These are phyloP conservation scores for Drosophila pallidifrons DNA, from an alignment of 1,140 invertebrate genomes.

Conservation along the genomic window DNA sequence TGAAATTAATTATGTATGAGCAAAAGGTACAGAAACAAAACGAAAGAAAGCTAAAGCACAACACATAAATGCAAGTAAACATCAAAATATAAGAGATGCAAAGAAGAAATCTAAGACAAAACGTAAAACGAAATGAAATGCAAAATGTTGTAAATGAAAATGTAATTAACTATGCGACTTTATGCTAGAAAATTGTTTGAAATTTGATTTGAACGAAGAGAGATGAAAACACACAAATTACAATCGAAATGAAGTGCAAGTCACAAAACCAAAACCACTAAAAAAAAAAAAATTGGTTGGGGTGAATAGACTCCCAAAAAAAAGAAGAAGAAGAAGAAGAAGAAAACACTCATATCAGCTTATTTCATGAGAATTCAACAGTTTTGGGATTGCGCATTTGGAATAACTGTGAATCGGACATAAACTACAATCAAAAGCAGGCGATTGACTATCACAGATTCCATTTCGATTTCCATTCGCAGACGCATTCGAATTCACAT, in stretches of 20 bases:
- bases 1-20: constrained; percentile 70
- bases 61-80: constrained; percentile 15
- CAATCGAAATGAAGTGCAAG: no score
- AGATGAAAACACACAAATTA: neutral
- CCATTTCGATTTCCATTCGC: constrained; percentile 22
- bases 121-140: constrained; percentile 15
- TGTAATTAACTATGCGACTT: no score
- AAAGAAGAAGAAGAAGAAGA: no score
- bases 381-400: neutral
- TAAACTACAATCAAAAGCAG: constrained; percentile 19
- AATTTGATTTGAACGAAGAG: neutral
- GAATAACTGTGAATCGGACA: constrained; percentile 22
- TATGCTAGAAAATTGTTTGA: no score
- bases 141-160: constrained; percentile 10
- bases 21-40: constrained; percentile 29
- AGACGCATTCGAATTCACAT: constrained; percentile 1
- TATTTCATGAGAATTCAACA: constrained; percentile 21
- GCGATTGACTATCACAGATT: constrained; percentile 31
- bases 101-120: neutral
- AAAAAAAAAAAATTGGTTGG: no score
- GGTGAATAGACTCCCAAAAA: no score
- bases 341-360: neutral
- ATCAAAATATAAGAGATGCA: constrained; percentile 9
- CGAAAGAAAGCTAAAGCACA: constrained; percentile 5
- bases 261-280: no score